Base-by-base conservation (phyloP, 2,113 vertebrate species). In the Puffinus mauretanicus region DNA sequence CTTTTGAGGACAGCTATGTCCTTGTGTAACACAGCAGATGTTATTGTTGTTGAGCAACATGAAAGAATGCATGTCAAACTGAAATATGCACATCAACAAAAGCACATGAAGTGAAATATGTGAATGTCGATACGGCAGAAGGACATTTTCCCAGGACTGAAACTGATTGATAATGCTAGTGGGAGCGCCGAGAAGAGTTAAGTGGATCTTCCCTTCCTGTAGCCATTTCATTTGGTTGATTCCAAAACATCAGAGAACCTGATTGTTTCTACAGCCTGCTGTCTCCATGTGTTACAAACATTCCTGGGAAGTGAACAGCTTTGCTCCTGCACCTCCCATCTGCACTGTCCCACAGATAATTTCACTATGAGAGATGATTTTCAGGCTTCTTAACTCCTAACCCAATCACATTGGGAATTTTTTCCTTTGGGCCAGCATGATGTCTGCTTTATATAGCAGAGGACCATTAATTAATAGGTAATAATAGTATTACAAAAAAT, bases 21-120 rank as follows among this genome's bases (percentile, higher is more conserved):
- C 81, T 94, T 94, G 88, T 94, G 94, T 87, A 96, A 96, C 46
- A 58, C 46, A 93, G 78, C 93, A 97, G 96, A 94, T 95, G 95
- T 97, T 95, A 12, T 3, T 86, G 71, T 87, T 92, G 90, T 96
- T 94, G 88, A 96, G 86, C 94, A 97, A 89, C 47, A 75, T n/a
- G 52, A 61, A 75, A 60, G 42, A 51, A 97, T 94, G 91, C 96
- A 93, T 97, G 86, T 82, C 65, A 55, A 80, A 79, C 78, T 76
- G 69, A 71, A 76, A 94, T 77, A 95, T 5, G 65, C 79, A 62
- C 69, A 57, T 91, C 88, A 90, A 69, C 34, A 92, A 73, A 82
- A 87, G 62, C 67, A 77, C 70, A n/a, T 94, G 16, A 94, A 94
- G 64, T 82, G 73, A 95, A 97, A 44, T 92, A 83, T 78, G 71